phyloP scores from a whole-genome alignment of 2,888 invertebrate species.

The Asteroscopus sphinx region DNA sequence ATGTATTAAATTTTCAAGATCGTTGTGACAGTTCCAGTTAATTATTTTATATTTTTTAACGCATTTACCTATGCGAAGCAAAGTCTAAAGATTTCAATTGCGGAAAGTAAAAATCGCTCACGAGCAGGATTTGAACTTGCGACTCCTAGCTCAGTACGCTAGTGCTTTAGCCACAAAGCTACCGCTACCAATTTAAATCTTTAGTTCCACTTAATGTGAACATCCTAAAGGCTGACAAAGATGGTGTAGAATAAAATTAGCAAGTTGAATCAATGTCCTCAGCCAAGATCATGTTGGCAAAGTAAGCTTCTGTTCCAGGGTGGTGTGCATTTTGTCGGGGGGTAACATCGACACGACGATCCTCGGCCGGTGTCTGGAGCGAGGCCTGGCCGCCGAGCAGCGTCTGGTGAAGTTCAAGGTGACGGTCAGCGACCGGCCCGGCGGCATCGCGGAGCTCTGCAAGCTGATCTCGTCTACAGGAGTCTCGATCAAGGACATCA shows the following conservation, averaged over 20 bases:
- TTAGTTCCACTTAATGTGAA: no score
- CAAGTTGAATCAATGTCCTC: background rate
- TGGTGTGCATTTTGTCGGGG: conserved; percentile 95
- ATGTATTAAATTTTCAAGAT: no score
- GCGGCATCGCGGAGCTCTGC: conserved; percentile 96
- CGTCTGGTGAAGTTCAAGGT: conserved; percentile 90
- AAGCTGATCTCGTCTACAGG: conserved; percentile 93
- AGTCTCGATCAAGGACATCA: conserved; percentile 98
- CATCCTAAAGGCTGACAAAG: no score
- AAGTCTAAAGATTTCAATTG: no score
- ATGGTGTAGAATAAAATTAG: background rate
- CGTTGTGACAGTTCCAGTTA: no score
- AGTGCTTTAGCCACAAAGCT: no score
- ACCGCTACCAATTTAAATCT: no score
- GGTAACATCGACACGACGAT: conserved; percentile 98
- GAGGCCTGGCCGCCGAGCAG: conserved; percentile 96
- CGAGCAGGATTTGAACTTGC: no score
- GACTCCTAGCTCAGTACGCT: no score
- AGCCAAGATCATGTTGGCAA: background rate
- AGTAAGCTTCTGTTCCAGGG: conserved; percentile 84
- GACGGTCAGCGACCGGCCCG: conserved; percentile 95
- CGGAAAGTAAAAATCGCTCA: no score
- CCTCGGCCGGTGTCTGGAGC: conserved; percentile 95
- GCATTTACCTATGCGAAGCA: no score
- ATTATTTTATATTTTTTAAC: no score